phyloP scores from a whole-genome alignment of 2,113 vertebrate species.

The Camelus bactrianus region DNA sequence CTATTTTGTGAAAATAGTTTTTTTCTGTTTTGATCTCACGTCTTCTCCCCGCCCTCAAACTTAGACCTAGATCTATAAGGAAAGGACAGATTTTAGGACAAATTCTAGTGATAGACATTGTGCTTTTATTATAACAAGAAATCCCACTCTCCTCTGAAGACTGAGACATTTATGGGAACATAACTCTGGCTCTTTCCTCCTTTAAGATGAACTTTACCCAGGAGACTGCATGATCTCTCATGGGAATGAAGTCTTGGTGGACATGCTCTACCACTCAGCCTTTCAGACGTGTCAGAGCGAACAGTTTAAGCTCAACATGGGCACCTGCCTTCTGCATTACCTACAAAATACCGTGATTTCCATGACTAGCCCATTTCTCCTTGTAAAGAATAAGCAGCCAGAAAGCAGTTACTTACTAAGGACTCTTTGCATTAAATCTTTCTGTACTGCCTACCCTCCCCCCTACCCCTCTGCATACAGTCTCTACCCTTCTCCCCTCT shows the following conservation, averaged over 20 bases:
- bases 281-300: neutral
- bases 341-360: neutral
- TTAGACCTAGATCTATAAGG: neutral
- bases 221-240: neutral
- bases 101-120: neutral
- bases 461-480: neutral
- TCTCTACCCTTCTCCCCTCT: neutral
- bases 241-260: neutral
- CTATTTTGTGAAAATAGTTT: neutral
- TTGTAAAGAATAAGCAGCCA: neutral
- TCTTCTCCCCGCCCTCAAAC: neutral
- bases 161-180: neutral
- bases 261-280: neutral
- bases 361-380: neutral
- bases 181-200: neutral
- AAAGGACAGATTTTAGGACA: neutral
- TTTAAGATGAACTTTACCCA: slow-evolving; percentile 31
- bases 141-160: neutral
- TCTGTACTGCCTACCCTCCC: neutral
- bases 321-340: neutral
- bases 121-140: neutral
- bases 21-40: neutral
- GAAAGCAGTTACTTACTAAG: neutral
- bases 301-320: neutral
- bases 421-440: neutral